Base-by-base conservation (phyloP, 1,140 invertebrate species). In the Cephus cinctus region DNA sequence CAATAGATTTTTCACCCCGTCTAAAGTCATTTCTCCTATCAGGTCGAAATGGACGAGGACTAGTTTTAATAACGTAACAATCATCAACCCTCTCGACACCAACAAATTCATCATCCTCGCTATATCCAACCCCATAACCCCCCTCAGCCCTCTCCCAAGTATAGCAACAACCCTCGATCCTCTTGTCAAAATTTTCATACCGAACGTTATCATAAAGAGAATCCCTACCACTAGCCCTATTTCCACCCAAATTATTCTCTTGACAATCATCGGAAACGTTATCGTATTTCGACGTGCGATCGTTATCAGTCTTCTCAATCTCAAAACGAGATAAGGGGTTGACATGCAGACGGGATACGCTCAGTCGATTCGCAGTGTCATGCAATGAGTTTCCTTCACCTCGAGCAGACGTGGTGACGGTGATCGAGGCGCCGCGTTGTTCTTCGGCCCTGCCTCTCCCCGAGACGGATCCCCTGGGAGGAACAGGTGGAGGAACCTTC, bases 401-500 rank as follows among this genome's bases (percentile, higher is more conserved):
- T 76, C 71, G 71, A 40, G 60, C 60, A 52, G 68, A 65, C 42
- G 63, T 54, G 20, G 54, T 51, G 63, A 59, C 21, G 48, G 51
- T 12, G 59, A 50, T 11, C n/a, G 52, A 44, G n/a, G 59, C 50
- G 15, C 51, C 47, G 47, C 25, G 32, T 11, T 45, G 35, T 19
- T 45, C 42, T 45, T 69, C 54, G 57, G 54, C 47, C 52, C 61
- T 49, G 32, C 43, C 57, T 18, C 58, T 57, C 50, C 16, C 38
- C 21, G 38, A 41, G 12, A 43, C 61, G 43, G 85, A 86, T n/a
- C 89, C 88, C 47, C 88, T 75, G 3, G 88, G 89, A 20, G 89
- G 89, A 12, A 91, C 88, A 9, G 89, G 89, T 18, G 89, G 89
- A 5, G 88, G 88, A 3, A 89, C 80, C 63, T 85, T 85, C 48